Base-by-base conservation (phyloP, 2,888 invertebrate species). In the Drosophila macrospina region DNA sequence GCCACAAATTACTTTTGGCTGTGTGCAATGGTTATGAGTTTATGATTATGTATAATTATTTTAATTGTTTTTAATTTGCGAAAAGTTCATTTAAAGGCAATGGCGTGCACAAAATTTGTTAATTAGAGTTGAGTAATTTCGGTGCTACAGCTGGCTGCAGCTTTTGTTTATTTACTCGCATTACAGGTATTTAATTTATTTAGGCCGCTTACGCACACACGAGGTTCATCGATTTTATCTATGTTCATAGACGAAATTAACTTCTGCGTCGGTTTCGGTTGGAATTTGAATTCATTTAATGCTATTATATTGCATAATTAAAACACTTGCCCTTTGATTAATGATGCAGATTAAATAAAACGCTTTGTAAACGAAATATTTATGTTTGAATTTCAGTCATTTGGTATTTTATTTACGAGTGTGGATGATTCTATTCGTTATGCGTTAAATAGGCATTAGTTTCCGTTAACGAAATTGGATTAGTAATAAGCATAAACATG, bases 311-410 rank as follows among this genome's bases (percentile, higher is more conserved):
- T 66, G 62, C 59, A 76, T 76, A 78, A 81, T 76, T 84, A 69
- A 64, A 63, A 59, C 66, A 50, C 75, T 64, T 76, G 63, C 42
- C 57, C 54, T 78, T 76, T 80, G 84, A 81, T 84, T 78, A 84
- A 76, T 78, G 78, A 84, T 76, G 81, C 71, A 81, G 76, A 78
- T 84, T 81, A 80, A 71, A 70, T 62, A 37, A n/a, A 39, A 47
- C 41, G 51, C 16, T 56, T 41, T 16, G 5, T 16, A 48, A 47
- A 34, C 52, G 24, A 28, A 47, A 74, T 69, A 66, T 69, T 63
- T 72, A 48, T 60, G 62, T 56, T 77, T 64, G 51, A 65, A 39
- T 67, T 74, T 56, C 15, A 26, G 32, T 61, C 69, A 41, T 50
- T 65, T 39, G 16, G 20, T 63, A 47, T 68, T 72, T 59, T 64